A percentile compares a stretch with the other conserved stretches of the same genome.
phyloP scores from a whole-genome alignment of 2,888 invertebrate genomes.

The Tenthredo scrophulariae region DNA sequence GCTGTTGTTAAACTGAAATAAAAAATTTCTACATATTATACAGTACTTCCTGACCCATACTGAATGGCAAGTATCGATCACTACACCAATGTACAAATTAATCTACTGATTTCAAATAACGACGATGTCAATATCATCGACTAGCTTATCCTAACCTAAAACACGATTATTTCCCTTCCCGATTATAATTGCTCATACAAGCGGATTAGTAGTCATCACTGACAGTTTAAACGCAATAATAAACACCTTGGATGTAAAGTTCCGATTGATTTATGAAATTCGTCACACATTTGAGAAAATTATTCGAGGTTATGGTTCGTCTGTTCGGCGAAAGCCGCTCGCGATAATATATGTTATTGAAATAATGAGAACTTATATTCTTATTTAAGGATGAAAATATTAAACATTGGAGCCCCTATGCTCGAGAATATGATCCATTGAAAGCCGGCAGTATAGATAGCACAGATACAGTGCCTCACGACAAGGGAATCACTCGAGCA shows the following conservation, averaged over 20 bases:
- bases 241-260: not conserved
- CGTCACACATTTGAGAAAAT: not conserved
- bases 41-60: not conserved
- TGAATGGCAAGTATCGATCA: not conserved
- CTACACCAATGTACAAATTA: not conserved
- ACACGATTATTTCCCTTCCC: not conserved
- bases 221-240: not conserved
- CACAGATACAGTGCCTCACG: conserved; percentile 91
- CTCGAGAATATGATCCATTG: conserved; percentile 87
- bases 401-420: conserved; percentile 80
- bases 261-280: not conserved
- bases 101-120: not conserved
- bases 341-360: too few relatives aligned
- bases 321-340: not conserved
- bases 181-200: not conserved
- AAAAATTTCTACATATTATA: not conserved
- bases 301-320: not conserved
- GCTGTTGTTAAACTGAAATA: not conserved
- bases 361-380: not conserved
- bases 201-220: too few relatives aligned
- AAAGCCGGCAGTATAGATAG: conserved; percentile 93
- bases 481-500: conserved; percentile 87
- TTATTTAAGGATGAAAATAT: conserved; percentile 55
- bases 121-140: not conserved
- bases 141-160: not conserved